These are phyloP conservation scores for Megalops cyprinoides DNA, from an alignment of 2,797 vertebrate species.

Conservation along the genomic window DNA sequence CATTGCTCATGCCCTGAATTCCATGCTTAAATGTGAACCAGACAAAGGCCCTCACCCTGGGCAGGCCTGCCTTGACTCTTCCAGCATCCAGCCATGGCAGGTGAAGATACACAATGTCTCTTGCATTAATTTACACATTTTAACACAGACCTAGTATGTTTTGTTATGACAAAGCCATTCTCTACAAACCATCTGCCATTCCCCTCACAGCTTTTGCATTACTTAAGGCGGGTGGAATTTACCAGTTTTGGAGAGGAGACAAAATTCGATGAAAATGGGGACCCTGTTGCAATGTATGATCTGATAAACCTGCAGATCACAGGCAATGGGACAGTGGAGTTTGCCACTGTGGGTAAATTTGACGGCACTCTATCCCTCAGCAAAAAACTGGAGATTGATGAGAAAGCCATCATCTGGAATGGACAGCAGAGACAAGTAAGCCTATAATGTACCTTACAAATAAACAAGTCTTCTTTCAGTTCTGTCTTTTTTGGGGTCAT, in stretches of 20 bases:
- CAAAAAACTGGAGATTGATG: conserved; percentile 68
- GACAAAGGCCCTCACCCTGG: conserved; percentile 60
- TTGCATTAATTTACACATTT: background rate
- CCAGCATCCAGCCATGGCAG: conserved; percentile 72
- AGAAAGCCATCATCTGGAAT: conserved; percentile 71
- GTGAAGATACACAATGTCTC: conserved; percentile 50
- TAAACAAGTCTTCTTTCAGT: background rate
- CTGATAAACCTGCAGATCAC: conserved; percentile 77
- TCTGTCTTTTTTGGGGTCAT: background rate
- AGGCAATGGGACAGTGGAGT: conserved; percentile 60
- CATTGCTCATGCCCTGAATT: conserved; percentile 66
- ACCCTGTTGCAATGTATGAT: conserved; percentile 77
- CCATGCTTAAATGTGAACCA: conserved; percentile 66
- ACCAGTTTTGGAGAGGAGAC: conserved; percentile 72
- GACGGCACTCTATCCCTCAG: conserved; percentile 58
- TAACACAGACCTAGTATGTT: background rate
- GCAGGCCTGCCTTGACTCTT: conserved; percentile 60
- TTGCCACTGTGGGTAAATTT: conserved; percentile 73
- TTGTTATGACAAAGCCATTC: background rate
- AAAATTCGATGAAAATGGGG: conserved; percentile 77
- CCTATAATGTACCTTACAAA: background rate
- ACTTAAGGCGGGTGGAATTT: conserved; percentile 71
- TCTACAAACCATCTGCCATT: background rate
- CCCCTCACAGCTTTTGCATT: conserved; percentile 69
- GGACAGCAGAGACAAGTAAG: conserved; percentile 70